Percentiles rank a stretch among this genome's conserved stretches.
Conservation (phyloP, 2,888 invertebrate genomes). For the Tryphoninae sp. region DNA sequence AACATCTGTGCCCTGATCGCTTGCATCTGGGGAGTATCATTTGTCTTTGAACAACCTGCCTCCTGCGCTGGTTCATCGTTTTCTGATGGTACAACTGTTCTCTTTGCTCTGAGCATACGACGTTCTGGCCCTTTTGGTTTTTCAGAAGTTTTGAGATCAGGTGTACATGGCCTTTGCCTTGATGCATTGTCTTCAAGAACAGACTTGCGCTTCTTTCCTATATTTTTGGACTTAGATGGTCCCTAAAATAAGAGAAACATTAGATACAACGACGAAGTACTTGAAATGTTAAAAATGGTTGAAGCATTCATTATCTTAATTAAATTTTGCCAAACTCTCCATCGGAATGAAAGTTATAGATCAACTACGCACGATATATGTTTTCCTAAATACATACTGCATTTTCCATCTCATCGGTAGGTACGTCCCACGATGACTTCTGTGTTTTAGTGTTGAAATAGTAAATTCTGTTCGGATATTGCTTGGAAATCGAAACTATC, state of each 20-base stretch:
- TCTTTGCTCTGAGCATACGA: constrained; percentile 64
- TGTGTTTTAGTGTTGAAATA: constrained; percentile 76
- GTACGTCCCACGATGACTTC: constrained; percentile 71
- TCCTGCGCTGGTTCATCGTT: not conserved
- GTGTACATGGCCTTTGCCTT: constrained; percentile 44
- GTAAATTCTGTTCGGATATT: constrained; percentile 72
- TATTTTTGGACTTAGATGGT: constrained; percentile 11
- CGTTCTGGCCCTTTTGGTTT: constrained; percentile 31
- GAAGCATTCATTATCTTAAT: not conserved
- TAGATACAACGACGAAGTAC: not conserved
- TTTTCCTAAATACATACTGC: constrained; percentile 31
- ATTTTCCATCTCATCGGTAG: constrained; percentile 52
- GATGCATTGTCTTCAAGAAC: not conserved
- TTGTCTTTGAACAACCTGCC: constrained; percentile 27
- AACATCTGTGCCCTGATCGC: constrained; percentile 66
- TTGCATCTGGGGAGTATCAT: constrained; percentile 73
- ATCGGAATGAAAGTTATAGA: not conserved
- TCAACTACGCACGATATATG: no score
- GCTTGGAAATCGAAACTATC: constrained; percentile 72
- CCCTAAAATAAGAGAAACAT: constrained; percentile 30
- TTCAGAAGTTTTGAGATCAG: constrained; percentile 46
- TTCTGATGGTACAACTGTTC: constrained; percentile 4
- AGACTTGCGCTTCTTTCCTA: constrained; percentile 51
- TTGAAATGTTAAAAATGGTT: not conserved
- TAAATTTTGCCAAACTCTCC: not conserved